phyloP scores from a whole-genome alignment of 37 sponge, comb jelly and placozoan genomes.

The Petrosia ficiformis region DNA sequence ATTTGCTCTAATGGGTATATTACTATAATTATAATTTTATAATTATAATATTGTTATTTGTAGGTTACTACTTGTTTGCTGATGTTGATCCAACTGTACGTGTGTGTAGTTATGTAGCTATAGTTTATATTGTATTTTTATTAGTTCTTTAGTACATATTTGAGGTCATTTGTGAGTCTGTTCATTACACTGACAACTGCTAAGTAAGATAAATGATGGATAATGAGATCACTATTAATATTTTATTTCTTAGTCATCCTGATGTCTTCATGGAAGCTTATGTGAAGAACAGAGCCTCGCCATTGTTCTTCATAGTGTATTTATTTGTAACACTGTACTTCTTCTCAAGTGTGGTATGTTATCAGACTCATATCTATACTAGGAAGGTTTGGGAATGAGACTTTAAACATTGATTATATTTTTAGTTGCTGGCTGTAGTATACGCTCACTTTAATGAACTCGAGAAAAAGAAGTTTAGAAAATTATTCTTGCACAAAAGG shows the following conservation, averaged over 20 bases:
- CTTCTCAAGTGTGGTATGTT: slow-evolving; percentile 63
- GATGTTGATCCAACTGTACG: slow-evolving; percentile 38
- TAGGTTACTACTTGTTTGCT: slow-evolving; percentile 58
- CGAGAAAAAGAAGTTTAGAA: slow-evolving; percentile 66
- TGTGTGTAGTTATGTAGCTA: slow-evolving; percentile 2
- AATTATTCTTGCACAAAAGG: slow-evolving; percentile 68
- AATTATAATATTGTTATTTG: not conserved
- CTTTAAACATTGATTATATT: too few relatives aligned
- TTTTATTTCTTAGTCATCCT: slow-evolving; percentile 45
- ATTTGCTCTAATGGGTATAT: slow-evolving; percentile 63
- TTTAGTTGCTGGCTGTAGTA: slow-evolving; percentile 71
- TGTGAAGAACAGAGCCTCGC: slow-evolving; percentile 8
- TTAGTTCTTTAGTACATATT: slow-evolving; percentile 61
- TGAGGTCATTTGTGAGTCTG: slow-evolving; percentile 65
- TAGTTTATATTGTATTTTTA: not conserved
- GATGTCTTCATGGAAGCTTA: slow-evolving; percentile 88
- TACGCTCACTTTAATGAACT: slow-evolving; percentile 63
- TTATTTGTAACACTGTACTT: slow-evolving; percentile 67
- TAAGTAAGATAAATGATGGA: slow-evolving; percentile 53
- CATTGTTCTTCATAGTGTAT: slow-evolving; percentile 79
- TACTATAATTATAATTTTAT: not conserved
- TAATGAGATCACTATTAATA: not conserved
- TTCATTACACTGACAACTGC: slow-evolving; percentile 80
- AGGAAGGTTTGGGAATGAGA: not conserved
- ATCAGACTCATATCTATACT: not conserved